phyloP scores from a whole-genome alignment of 2,113 vertebrate genomes.

The Pterocles orientalis region DNA sequence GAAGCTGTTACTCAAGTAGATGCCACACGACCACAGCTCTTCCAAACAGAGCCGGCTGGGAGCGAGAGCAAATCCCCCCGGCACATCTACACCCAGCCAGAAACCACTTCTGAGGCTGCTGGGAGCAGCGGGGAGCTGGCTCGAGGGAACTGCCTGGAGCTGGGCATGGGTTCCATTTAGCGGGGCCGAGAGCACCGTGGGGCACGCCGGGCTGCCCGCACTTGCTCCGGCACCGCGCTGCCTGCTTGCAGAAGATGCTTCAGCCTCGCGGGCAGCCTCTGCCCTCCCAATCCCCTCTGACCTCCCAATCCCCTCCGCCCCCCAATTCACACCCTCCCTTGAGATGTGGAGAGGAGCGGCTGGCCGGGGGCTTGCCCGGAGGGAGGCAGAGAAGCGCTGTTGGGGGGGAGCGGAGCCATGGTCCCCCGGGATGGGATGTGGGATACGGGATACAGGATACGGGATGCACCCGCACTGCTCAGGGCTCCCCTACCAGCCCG shows the following conservation, averaged over 20 bases:
- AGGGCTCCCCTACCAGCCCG: not conserved
- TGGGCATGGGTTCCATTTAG: not conserved
- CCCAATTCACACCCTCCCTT: not conserved
- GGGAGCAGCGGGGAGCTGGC: slow-evolving; percentile 39
- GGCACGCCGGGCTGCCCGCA: not conserved
- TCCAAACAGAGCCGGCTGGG: slow-evolving; percentile 22
- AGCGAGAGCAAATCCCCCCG: slow-evolving; percentile 44
- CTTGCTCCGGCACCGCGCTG: not conserved
- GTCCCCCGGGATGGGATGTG: not conserved
- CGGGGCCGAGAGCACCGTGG: rapidly evolving
- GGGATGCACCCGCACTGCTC: not conserved
- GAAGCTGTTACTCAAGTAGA: slow-evolving; percentile 62
- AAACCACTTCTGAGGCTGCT: slow-evolving; percentile 67
- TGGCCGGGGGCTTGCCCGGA: not conserved
- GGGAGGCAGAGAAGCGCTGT: not conserved
- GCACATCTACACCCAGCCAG: slow-evolving; percentile 52
- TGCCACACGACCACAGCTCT: slow-evolving; percentile 65
- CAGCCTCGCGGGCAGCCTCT: not conserved
- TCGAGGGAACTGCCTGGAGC: slow-evolving; percentile 38
- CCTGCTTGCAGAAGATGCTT: not conserved
- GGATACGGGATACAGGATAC: too few relatives aligned
- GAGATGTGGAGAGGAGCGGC: not conserved
- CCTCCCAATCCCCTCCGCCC: not conserved
- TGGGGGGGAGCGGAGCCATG: rapidly evolving
- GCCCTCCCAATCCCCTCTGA: not conserved